Conservation (phyloP, 2,113 vertebrate genomes). For the Silurus glanis region DNA sequence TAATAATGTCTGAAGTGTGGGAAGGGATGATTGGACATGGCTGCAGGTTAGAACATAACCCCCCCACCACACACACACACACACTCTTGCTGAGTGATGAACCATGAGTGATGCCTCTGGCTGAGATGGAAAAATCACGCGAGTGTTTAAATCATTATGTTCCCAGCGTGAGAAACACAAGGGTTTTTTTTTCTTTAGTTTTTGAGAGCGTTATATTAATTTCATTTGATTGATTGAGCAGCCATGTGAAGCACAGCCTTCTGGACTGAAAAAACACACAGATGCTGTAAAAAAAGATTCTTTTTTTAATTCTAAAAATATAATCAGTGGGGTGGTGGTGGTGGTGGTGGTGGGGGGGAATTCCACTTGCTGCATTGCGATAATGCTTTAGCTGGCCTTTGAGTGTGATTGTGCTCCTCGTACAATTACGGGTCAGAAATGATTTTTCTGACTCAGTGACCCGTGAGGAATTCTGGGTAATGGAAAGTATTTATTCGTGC, state of each 20-base stretch:
- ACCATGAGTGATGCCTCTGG: slow-evolving; percentile 31
- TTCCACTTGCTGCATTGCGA: background rate
- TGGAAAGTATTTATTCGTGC: slow-evolving; percentile 59
- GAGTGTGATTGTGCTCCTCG: background rate
- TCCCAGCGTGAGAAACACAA: slow-evolving; percentile 17
- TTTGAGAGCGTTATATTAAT: background rate
- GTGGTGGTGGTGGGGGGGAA: no score
- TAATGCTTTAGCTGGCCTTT: slow-evolving; percentile 20
- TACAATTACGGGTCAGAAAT: background rate
- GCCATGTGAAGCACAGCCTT: background rate
- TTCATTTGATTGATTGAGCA: slow-evolving; percentile 5
- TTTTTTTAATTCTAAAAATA: background rate
- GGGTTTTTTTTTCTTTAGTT: background rate
- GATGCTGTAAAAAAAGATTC: background rate
- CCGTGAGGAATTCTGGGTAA: slow-evolving; percentile 46
- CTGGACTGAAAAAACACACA: background rate
- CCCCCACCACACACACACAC: background rate
- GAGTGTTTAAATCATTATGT: slow-evolving; percentile 35
- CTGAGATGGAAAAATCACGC: slow-evolving; percentile 5
- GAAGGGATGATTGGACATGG: slow-evolving; percentile 46
- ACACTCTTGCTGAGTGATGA: background rate
- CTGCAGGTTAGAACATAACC: slow-evolving; percentile 39
- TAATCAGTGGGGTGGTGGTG: background rate
- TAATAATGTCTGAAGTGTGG: slow-evolving; percentile 44
- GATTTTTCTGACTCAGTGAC: slow-evolving; percentile 12